A percentile compares a stretch with the other conserved stretches of the same genome.
Evolutionary conservation across 2,888 invertebrate genomes (phyloP).

Genomic region (Eupithecia insigniata): DNA sequence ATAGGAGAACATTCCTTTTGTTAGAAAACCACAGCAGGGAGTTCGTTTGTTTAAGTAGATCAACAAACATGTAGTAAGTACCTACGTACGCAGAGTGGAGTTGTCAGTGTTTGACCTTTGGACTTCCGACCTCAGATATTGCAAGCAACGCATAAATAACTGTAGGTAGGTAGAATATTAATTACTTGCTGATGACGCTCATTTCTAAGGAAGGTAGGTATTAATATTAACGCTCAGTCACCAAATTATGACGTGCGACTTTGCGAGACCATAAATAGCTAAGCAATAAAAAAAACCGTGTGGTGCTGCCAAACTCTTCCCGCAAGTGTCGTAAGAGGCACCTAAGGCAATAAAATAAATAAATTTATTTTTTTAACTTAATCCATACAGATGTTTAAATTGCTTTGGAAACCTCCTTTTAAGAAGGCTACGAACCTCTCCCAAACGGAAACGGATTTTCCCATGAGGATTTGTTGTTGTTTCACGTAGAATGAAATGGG

Average conservation of each 20-base stretch:
- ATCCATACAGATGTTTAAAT: too few relatives aligned
- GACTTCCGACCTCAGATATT: conserved; percentile 6
- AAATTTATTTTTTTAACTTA: too few relatives aligned
- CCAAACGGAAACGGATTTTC: too few relatives aligned
- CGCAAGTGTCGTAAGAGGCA: neutral
- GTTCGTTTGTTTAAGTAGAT: neutral
- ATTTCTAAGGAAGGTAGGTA: neutral
- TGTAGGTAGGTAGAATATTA: neutral
- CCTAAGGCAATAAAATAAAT: too few relatives aligned
- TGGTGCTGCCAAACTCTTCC: neutral
- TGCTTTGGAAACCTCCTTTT: too few relatives aligned
- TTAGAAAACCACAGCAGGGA: neutral
- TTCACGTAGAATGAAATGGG: too few relatives aligned
- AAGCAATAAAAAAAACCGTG: neutral
- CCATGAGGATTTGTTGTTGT: too few relatives aligned
- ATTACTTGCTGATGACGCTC: neutral
- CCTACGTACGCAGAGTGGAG: neutral
- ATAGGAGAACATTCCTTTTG: neutral
- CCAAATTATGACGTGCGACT: neutral
- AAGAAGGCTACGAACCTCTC: too few relatives aligned
- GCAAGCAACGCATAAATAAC: neutral
- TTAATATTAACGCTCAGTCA: neutral
- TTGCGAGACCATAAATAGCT: neutral
- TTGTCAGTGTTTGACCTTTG: conserved; percentile 1
- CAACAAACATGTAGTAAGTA: neutral